These are phyloP conservation scores for Pachyseris speciosa DNA, from an alignment of 64 coral and sea anemone genomes.

Conservation along the genomic window DNA sequence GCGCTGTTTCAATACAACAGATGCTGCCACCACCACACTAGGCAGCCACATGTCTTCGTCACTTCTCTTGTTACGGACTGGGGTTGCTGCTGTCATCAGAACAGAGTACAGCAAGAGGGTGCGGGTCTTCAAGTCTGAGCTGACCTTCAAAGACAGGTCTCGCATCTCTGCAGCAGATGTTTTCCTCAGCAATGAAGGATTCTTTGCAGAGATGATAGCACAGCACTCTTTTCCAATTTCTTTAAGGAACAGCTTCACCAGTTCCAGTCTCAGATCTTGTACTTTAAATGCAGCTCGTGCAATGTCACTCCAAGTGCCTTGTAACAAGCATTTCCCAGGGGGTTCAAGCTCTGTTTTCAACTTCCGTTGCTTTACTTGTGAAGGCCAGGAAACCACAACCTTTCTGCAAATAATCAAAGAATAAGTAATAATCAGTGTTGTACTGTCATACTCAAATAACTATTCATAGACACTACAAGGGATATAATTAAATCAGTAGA, in stretches of 20 bases:
- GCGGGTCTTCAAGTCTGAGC: background rate
- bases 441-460: too few species aligned
- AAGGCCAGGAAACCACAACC: slow-evolving; percentile 3
- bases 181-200: background rate
- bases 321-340: background rate
- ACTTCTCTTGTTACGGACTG: background rate
- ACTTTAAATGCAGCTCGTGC: slow-evolving; percentile 10
- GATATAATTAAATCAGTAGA: too few species aligned
- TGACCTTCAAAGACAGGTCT: background rate
- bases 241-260: background rate
- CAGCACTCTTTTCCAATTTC: slow-evolving; percentile 24
- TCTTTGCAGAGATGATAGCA: background rate
- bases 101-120: background rate
- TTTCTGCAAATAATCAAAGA: too few species aligned
- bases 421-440: too few species aligned
- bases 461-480: too few species aligned
- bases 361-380: slow-evolving; percentile 12
- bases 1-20: slow-evolving; percentile 24
- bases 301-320: slow-evolving; percentile 32
- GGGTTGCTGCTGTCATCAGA: background rate
- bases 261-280: slow-evolving; percentile 24
- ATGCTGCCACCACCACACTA: slow-evolving; percentile 31
- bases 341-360: slow-evolving; percentile 10
- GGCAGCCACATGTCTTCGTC: background rate
- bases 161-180: slow-evolving; percentile 11